A percentile compares a stretch with the other conserved stretches of the same genome.
Evolutionary conservation across 2,797 vertebrate genomes (phyloP).

Genomic region (Peromyscus aztecus): DNA sequence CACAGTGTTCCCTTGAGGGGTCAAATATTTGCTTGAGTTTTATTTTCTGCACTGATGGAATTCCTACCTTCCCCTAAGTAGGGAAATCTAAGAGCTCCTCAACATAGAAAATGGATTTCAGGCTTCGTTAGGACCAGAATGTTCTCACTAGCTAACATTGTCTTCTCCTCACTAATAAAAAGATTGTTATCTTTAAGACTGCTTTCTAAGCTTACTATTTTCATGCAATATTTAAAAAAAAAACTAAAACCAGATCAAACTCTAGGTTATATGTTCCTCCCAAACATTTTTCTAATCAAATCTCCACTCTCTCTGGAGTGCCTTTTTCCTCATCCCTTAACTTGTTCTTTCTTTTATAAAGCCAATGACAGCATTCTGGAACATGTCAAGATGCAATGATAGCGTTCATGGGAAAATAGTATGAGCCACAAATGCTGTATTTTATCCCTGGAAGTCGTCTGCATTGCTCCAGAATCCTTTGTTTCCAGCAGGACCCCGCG

Average conservation of each 20-base stretch:
- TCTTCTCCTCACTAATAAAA: slow-evolving; percentile 42
- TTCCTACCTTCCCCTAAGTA: not conserved
- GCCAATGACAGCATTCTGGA: slow-evolving; percentile 31
- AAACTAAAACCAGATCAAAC: slow-evolving; percentile 34
- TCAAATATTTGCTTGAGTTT: not conserved
- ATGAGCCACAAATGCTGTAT: not conserved
- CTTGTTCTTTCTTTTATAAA: slow-evolving; percentile 24
- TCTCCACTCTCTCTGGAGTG: slow-evolving; percentile 1
- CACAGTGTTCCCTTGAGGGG: not conserved
- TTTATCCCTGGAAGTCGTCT: not conserved
- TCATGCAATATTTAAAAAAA: not conserved
- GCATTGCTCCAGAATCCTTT: not conserved
- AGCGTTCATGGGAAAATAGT: not conserved
- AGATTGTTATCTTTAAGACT: slow-evolving; percentile 19
- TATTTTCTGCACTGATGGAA: not conserved
- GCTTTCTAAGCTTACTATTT: not conserved
- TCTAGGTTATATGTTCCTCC: not conserved
- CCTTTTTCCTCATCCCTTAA: slow-evolving; percentile 35
- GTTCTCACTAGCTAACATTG: not conserved
- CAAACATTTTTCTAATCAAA: slow-evolving; percentile 25
- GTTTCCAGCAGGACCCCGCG: not conserved
- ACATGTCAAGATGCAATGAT: not conserved
- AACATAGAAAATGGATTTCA: slow-evolving; percentile 36
- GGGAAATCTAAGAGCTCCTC: not conserved
- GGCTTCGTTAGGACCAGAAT: slow-evolving; percentile 23